Evolutionary conservation across 2,888 invertebrate genomes (phyloP), one percentile per base, ranked within the genome.

Genomic region (Melieria omissa): DNA sequence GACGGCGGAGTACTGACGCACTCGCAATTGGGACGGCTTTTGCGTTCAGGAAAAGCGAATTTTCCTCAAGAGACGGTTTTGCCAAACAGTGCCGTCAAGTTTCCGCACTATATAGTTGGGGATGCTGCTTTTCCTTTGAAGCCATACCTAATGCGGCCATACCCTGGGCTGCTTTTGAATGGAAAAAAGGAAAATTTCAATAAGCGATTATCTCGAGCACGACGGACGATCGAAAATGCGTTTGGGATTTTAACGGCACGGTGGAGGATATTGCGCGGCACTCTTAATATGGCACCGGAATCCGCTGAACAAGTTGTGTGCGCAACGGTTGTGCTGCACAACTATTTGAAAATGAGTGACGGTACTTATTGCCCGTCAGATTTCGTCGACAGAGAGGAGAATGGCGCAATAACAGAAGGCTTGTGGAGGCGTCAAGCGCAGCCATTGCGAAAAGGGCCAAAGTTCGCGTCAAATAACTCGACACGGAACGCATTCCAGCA

Each of bases 111-210:
- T 41, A 65, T 71, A 16, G 67, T 72, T 54, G 70, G 61, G 9
- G 72, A 70, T 64, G 66, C 63, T 46, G 69, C 70, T 45, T 71
- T 71, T 29, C 67, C 72, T 42, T 55, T 72, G 44, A 58, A 57
- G 47, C 14, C 49, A 46, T 64, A 70, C 52, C 46, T 72, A 42
- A 71, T 74, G 74, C 58, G 71, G 16, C 74, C 69, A 46, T 74
- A 69, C 62, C 71, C 74, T 47, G 71, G 66, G 54, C 10, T 57
- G 14, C 16, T 61, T 49, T 61, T 74, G 12, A 16, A 44, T 14
- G 57, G n/a, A 10, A 63, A 67, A 41, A 42, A 65, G 57, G n/a
- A 62, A 47, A 47, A n/a, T 12, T 63, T 58, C 54, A 72, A 72
- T 49, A 68, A 64, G 60, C 45, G 47, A n/a, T 41, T 68, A 44